These are phyloP conservation scores for Pammene fasciana DNA, from an alignment of 2,888 invertebrate genomes.

Conservation along the genomic window DNA sequence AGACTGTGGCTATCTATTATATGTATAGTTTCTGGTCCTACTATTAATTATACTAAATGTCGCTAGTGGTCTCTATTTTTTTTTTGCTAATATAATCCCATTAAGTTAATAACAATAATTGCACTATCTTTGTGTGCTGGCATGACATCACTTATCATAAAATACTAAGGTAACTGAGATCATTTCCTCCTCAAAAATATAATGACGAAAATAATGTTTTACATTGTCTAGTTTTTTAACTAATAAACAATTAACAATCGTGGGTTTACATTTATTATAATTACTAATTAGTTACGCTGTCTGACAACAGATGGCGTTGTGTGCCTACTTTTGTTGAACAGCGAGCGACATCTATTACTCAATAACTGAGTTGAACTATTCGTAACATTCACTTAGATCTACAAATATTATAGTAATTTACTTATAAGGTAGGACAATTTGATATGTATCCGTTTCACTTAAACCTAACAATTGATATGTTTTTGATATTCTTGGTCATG, in stretches of 20 bases:
- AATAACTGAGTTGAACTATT: neutral
- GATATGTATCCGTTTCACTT: constrained; percentile 68
- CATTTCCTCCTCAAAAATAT: no score
- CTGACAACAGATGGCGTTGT: constrained; percentile 14
- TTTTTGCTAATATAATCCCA: no score
- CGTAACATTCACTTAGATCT: constrained; percentile 26
- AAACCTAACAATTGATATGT: constrained; percentile 60
- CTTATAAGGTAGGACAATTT: constrained; percentile 50
- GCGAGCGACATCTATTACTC: constrained; percentile 10
- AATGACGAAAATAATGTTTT: no score
- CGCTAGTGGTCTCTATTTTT: no score
- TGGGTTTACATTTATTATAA: neutral
- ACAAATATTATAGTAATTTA: neutral
- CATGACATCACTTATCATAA: no score
- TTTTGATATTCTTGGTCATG: constrained; percentile 80
- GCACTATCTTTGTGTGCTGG: no score
- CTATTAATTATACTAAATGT: no score
- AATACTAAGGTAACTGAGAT: no score
- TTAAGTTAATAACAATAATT: no score
- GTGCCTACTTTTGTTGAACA: constrained; percentile 2
- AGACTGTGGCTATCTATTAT: no score
- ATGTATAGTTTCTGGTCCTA: no score
- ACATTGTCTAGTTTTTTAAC: no score
- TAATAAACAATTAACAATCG: neutral
- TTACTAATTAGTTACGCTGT: neutral